A percentile compares a stretch with the other conserved stretches of the same genome.
Evolutionary conservation across 2,113 vertebrate species (phyloP).

Genomic region (Collichthys lucidus): DNA sequence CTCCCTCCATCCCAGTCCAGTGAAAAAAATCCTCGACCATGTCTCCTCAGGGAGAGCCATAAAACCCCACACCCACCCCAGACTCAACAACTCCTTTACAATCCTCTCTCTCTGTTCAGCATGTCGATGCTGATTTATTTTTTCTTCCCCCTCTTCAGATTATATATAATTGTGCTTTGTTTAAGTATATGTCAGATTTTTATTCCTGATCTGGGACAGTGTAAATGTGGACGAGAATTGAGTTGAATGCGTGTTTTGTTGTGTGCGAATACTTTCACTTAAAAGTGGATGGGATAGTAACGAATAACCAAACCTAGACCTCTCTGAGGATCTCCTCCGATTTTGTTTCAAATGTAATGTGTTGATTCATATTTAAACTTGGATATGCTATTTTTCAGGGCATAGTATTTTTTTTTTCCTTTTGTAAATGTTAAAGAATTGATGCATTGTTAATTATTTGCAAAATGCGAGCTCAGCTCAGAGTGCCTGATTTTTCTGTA

Average conservation of each 20-base stretch:
- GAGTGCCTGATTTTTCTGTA: constrained; percentile 86
- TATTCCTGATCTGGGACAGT: constrained; percentile 44
- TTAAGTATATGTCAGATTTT: constrained; percentile 55
- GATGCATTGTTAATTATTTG: constrained; percentile 77
- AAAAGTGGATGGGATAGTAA: constrained; percentile 57
- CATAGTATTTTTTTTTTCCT: constrained; percentile 56
- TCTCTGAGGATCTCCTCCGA: constrained; percentile 49
- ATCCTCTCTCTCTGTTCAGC: constrained; percentile 30
- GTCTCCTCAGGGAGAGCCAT: constrained; percentile 74
- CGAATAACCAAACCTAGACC: constrained; percentile 70
- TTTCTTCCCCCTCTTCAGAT: background rate
- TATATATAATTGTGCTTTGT: constrained; percentile 47
- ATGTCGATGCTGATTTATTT: constrained; percentile 33
- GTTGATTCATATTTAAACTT: constrained; percentile 77
- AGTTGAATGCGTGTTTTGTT: constrained; percentile 60
- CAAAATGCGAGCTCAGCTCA: constrained; percentile 75
- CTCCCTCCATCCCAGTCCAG: constrained; percentile 48
- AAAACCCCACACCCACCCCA: constrained; percentile 34
- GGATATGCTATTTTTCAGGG: constrained; percentile 75
- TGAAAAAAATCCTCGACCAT: constrained; percentile 65
- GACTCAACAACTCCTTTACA: constrained; percentile 25
- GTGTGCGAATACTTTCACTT: constrained; percentile 60
- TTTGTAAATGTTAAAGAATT: constrained; percentile 74
- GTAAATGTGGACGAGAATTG: constrained; percentile 47
- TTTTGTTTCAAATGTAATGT: constrained; percentile 67